Percentiles rank a stretch among this genome's conserved stretches.
These are phyloP conservation scores for Xerus rutilus DNA, from an alignment of 2,797 vertebrate species.

Conservation along the genomic window DNA sequence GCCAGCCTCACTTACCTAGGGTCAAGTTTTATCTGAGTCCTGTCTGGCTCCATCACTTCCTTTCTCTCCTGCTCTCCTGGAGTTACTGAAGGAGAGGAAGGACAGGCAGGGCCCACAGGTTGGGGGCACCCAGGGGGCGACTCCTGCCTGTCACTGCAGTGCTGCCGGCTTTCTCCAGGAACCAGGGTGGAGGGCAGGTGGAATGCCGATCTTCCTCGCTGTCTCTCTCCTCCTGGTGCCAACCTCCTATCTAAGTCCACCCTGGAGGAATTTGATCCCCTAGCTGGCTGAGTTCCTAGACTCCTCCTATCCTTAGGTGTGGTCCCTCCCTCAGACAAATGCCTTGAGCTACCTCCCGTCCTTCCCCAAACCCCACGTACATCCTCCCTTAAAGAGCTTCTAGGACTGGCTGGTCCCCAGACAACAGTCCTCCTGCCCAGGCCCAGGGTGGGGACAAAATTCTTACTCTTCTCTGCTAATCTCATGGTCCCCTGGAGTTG, in stretches of 20 bases:
- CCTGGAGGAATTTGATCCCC: slow-evolving; percentile 78
- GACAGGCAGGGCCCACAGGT: background rate
- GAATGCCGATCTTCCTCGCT: background rate
- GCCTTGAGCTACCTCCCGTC: background rate
- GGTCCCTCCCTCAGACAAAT: background rate
- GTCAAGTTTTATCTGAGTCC: slow-evolving; percentile 67
- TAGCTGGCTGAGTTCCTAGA: slow-evolving; percentile 35
- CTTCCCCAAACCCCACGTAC: background rate
- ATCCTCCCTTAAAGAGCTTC: background rate
- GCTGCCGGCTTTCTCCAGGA: background rate
- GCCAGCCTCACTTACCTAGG: background rate
- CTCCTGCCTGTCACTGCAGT: background rate
- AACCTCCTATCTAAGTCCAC: slow-evolving; percentile 61
- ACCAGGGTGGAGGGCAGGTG: background rate
- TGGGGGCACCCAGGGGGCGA: background rate
- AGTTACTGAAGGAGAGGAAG: background rate
- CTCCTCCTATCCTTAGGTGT: slow-evolving; percentile 49
- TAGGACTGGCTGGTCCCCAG: background rate
- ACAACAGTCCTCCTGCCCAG: background rate
- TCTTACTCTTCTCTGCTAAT: background rate
- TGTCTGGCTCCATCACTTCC: slow-evolving; percentile 72
- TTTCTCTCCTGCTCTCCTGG: background rate
- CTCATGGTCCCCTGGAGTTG: background rate
- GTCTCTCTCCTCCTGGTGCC: background rate
- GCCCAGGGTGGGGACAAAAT: background rate